Percentiles rank a stretch among this genome's conserved stretches.
Evolutionary conservation across 2,113 vertebrate species (phyloP).

Genomic region (Amazona vittata): DNA sequence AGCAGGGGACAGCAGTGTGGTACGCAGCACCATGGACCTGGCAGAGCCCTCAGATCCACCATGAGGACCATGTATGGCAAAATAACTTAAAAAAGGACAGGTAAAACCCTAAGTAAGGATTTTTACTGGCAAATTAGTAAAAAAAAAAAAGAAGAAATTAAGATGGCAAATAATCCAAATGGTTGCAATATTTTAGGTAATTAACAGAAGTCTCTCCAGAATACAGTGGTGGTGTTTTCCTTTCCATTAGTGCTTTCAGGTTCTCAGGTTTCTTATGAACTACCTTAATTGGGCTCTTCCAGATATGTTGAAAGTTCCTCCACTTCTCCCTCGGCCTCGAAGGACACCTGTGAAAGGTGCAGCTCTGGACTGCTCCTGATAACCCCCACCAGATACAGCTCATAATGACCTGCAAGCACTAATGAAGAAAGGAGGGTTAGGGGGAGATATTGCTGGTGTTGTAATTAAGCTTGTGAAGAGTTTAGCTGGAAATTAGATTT

Average conservation of each 20-base stretch:
- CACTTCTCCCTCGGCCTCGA: background rate
- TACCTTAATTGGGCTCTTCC: conserved; percentile 73
- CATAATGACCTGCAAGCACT: conserved; percentile 69
- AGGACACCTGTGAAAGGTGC: conserved; percentile 70
- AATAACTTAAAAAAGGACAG: background rate
- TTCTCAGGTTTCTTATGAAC: conserved; percentile 43
- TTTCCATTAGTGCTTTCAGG: conserved; percentile 40
- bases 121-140: background rate
- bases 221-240: background rate
- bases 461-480: conserved; percentile 82
- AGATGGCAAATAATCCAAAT: background rate
- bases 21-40: background rate
- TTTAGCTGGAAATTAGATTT: conserved; percentile 90
- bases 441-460: conserved; percentile 70
- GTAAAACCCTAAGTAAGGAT: background rate
- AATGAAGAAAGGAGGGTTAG: conserved; percentile 64
- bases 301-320: conserved; percentile 52
- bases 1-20: background rate
- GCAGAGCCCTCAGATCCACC: background rate
- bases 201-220: conserved; percentile 41
- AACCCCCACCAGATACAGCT: conserved; percentile 61
- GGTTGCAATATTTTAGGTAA: conserved; percentile 15
- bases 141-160: background rate
- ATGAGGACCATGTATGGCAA: background rate
- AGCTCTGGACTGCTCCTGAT: conserved; percentile 41